These are phyloP conservation scores for Hyposmocoma kahamanoa DNA, from an alignment of 1,140 invertebrate genomes.

Conservation along the genomic window DNA sequence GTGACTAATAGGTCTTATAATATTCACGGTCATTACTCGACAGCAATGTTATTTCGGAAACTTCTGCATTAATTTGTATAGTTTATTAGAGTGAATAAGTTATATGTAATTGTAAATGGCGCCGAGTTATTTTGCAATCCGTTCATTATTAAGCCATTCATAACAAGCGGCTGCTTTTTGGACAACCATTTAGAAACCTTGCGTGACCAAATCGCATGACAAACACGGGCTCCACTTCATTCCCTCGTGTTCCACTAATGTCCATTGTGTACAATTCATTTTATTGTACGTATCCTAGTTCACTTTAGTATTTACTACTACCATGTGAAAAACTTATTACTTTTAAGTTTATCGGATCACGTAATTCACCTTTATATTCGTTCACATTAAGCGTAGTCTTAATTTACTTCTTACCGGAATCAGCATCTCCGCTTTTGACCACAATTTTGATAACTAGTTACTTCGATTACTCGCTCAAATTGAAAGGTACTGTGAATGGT, in stretches of 20 bases:
- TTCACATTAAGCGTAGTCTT: too few relatives aligned
- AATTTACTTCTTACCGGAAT: too few relatives aligned
- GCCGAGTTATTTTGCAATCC: neutral
- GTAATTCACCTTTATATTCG: too few relatives aligned
- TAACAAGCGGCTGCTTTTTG: conserved; percentile 23
- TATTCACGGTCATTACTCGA: conserved; percentile 11
- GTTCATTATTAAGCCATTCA: conserved; percentile 39
- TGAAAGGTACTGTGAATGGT: conserved; percentile 25
- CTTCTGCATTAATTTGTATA: too few relatives aligned
- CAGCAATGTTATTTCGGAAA: too few relatives aligned
- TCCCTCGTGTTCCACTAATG: conserved; percentile 40
- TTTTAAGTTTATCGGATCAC: conserved; percentile 9
- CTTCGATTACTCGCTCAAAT: too few relatives aligned
- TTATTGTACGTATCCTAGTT: conserved; percentile 21
- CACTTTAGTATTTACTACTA: neutral
- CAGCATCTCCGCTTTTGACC: too few relatives aligned
- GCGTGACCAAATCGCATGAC: conserved; percentile 60
- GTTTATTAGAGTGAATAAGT: too few relatives aligned
- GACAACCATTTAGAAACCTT: conserved; percentile 47
- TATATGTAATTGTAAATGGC: neutral
- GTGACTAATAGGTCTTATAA: neutral
- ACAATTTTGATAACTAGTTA: too few relatives aligned
- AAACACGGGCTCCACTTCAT: conserved; percentile 27
- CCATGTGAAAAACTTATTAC: conserved; percentile 6
- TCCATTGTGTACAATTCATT: conserved; percentile 43